Conservation (phyloP, 1,140 invertebrate species). For the Aplysia californica region DNA sequence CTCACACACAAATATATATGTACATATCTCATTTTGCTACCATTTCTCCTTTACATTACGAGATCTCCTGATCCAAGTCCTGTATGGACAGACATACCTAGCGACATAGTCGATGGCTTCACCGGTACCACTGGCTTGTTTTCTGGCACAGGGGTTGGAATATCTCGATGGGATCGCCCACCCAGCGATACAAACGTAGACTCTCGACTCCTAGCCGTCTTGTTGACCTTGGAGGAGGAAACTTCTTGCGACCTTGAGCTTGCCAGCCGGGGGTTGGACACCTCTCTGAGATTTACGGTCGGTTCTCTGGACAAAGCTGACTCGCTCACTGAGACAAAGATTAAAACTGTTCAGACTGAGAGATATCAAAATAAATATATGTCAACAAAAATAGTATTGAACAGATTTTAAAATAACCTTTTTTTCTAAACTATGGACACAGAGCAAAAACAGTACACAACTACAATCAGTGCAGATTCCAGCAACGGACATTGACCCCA, state of each 20-base stretch:
- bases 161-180: neutral
- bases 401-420: too few species aligned
- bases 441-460: too few species aligned
- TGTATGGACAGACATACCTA: slow-evolving; percentile 59
- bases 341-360: too few species aligned
- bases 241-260: slow-evolving; percentile 29
- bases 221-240: neutral
- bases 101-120: neutral
- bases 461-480: too few species aligned
- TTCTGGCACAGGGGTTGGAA: neutral
- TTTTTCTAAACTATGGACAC: too few species aligned
- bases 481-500: too few species aligned
- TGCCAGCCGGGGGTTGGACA: slow-evolving; percentile 53
- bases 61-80: too few species aligned
- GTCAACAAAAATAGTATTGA: too few species aligned
- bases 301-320: neutral
- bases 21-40: too few species aligned
- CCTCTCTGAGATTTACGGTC: slow-evolving; percentile 22
- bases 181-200: slow-evolving; percentile 26
- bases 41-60: too few species aligned
- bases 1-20: too few species aligned
- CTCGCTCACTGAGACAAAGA: neutral
- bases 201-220: slow-evolving; percentile 23
- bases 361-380: too few species aligned
- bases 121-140: neutral